These are phyloP conservation scores for Echeneis naucrates DNA, from an alignment of 2,797 vertebrate species.

Conservation along the genomic window DNA sequence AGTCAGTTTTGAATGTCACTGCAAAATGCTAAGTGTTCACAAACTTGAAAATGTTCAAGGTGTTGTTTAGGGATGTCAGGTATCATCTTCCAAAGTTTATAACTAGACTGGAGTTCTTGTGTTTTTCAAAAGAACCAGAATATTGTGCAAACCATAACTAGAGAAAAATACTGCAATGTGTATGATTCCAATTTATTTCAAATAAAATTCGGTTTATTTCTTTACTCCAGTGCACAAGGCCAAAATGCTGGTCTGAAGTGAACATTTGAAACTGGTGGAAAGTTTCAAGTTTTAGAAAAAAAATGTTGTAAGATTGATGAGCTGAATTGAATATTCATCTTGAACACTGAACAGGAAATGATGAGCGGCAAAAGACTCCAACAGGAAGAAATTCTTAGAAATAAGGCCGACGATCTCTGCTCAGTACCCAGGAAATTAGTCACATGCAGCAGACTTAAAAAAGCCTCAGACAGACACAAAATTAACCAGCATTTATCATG, in stretches of 20 bases:
- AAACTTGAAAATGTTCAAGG: too few species aligned
- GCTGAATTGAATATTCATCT: constrained; percentile 6
- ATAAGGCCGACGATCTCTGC: constrained; percentile 9
- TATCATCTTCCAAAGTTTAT: neutral
- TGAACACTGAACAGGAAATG: constrained; percentile 36
- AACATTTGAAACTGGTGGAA: neutral
- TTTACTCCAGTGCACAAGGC: neutral
- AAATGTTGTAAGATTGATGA: too few species aligned
- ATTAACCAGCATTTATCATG: neutral
- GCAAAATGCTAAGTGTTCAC: neutral
- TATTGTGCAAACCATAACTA: neutral
- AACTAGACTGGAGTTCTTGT: neutral
- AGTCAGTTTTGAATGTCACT: neutral
- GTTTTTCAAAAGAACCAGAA: neutral
- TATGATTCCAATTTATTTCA: neutral
- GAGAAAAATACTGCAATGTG: neutral
- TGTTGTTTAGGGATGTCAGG: neutral
- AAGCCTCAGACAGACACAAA: neutral
- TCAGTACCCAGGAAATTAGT: constrained; percentile 51
- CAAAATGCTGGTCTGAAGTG: neutral
- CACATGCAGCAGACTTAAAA: constrained; percentile 6
- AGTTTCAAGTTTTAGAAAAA: neutral
- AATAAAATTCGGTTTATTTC: neutral
- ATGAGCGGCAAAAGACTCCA: constrained; percentile 12
- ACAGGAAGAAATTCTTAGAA: constrained; percentile 58